phyloP scores from a whole-genome alignment of 2,888 invertebrate genomes.

The Ochropacha duplaris region DNA sequence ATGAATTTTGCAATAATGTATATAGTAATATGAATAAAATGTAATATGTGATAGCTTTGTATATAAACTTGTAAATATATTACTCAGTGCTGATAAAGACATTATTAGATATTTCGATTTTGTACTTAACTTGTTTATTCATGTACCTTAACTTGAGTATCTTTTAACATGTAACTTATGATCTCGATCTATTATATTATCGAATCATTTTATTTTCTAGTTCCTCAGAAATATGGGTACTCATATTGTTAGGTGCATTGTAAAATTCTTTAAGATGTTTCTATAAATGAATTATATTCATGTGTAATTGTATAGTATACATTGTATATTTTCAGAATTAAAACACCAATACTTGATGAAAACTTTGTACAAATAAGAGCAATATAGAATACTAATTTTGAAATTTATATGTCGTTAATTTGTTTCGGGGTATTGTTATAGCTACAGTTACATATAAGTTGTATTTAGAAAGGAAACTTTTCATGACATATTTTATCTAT shows the following conservation, averaged over 20 bases:
- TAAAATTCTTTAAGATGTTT: conserved; percentile 58
- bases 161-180: conserved; percentile 44
- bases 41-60: conserved; percentile 83
- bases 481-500: conserved; percentile 35
- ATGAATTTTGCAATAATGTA: conserved; percentile 78
- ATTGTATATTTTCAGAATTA: conserved; percentile 73
- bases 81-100: conserved; percentile 65
- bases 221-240: conserved; percentile 68
- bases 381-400: conserved; percentile 76
- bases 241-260: conserved; percentile 58
- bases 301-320: conserved; percentile 66
- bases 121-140: conserved; percentile 75
- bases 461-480: conserved; percentile 57
- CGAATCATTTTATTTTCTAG: conserved; percentile 59
- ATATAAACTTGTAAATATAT: conserved; percentile 77
- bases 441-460: conserved; percentile 52
- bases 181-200: conserved; percentile 39
- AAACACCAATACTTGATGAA: conserved; percentile 80
- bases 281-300: conserved; percentile 49
- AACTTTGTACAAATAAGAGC: conserved; percentile 83
- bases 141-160: conserved; percentile 49
- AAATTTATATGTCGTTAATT: conserved; percentile 69
- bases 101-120: conserved; percentile 65
- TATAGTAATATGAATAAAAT: conserved; percentile 77
- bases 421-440: conserved; percentile 47